Conservation (phyloP, 1,140 invertebrate species). For the Aphelenchoides avenae region DNA sequence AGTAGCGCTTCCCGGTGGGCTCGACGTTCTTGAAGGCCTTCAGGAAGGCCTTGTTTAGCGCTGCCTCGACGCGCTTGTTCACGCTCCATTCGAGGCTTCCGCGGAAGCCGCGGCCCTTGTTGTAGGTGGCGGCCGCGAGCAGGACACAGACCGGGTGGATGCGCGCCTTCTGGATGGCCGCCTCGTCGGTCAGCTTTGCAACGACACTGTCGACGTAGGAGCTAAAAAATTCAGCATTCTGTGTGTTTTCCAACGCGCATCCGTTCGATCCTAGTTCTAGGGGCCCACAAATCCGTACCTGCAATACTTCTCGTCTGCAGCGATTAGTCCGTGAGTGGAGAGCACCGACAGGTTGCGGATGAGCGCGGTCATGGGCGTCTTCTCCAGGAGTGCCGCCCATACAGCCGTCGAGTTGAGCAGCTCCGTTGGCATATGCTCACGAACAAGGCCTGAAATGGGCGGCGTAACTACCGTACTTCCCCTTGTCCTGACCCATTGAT, state of each 20-base stretch:
- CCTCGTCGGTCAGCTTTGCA: conserved; percentile 61
- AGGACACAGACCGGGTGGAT: conserved; percentile 67
- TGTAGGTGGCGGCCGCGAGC: conserved; percentile 65
- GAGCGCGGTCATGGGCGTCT: conserved; percentile 65
- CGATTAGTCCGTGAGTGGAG: conserved; percentile 66
- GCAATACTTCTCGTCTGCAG: no score
- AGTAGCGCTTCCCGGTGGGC: conserved; percentile 64
- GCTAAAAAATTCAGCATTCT: no score
- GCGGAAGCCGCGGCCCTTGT: conserved; percentile 64
- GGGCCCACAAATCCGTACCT: no score
- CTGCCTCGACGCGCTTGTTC: conserved; percentile 46
- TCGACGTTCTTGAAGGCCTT: conserved; percentile 61
- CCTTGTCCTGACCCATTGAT: no score
- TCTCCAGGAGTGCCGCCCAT: conserved; percentile 67
- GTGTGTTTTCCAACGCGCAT: no score
- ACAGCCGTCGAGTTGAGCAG: conserved; percentile 67
- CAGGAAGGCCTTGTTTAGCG: conserved; percentile 59
- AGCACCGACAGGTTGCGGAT: conserved; percentile 68
- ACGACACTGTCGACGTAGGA: conserved; percentile 58
- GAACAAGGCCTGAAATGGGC: conserved; percentile 48
- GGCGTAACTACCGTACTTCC: no score
- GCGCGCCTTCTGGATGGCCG: conserved; percentile 61
- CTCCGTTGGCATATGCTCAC: conserved; percentile 68
- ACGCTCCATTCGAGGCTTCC: conserved; percentile 58
- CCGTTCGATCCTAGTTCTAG: no score